Conservation (phyloP, 2,113 vertebrate species). For the Daboia siamensis region DNA sequence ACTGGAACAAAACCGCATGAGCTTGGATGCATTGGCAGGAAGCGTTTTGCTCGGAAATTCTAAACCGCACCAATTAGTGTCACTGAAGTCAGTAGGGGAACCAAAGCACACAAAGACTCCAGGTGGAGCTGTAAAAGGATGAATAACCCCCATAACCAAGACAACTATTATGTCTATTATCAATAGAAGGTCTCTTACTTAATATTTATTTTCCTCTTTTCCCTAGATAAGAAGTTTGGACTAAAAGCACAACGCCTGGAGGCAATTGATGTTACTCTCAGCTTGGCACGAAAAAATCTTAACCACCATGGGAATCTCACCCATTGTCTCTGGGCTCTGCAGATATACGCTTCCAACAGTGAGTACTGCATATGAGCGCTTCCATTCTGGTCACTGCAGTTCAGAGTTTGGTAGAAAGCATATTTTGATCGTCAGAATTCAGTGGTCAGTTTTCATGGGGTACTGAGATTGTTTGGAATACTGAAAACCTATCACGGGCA, state of each 20-base stretch:
- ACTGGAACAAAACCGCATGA: neutral
- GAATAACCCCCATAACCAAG: neutral
- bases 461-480: neutral
- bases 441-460: neutral
- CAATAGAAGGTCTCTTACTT: neutral
- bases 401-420: neutral
- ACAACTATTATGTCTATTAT: neutral
- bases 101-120: neutral
- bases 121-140: too few relatives aligned
- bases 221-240: slow-evolving; percentile 82
- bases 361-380: slow-evolving; percentile 17
- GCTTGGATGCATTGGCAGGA: neutral
- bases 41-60: neutral
- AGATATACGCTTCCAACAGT: slow-evolving; percentile 82
- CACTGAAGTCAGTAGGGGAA: neutral
- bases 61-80: neutral
- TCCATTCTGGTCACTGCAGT: neutral
- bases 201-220: neutral
- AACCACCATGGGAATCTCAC: slow-evolving; percentile 68
- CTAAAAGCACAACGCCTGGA: slow-evolving; percentile 82
- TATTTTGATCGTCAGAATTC: neutral
- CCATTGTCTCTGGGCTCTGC: slow-evolving; percentile 84
- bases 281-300: slow-evolving; percentile 76
- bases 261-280: slow-evolving; percentile 78
- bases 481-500: neutral